A percentile compares a stretch with the other conserved stretches of the same genome.
Conservation (phyloP, 2,888 invertebrate genomes). For the Philereme transversata region DNA sequence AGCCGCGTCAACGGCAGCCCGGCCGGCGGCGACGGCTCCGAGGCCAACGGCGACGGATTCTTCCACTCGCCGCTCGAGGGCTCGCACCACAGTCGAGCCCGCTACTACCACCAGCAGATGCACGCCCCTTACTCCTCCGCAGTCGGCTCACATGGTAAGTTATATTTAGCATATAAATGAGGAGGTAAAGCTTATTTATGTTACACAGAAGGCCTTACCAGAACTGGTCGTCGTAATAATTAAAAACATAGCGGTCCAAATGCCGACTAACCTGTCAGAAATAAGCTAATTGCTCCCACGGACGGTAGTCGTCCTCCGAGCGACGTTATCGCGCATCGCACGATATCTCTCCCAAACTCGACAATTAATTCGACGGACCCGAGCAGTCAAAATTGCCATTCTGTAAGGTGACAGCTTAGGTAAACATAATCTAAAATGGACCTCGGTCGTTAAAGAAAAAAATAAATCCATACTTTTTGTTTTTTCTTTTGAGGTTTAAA, state of each 20-base stretch:
- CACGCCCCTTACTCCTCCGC: constrained; percentile 82
- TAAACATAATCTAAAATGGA: constrained; percentile 81
- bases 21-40: constrained; percentile 75
- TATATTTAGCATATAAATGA: constrained; percentile 36
- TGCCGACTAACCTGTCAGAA: constrained; percentile 63
- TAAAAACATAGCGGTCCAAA: constrained; percentile 58
- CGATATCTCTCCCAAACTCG: constrained; percentile 76
- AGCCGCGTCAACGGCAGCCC: constrained; percentile 82
- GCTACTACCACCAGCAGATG: constrained; percentile 84
- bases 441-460: constrained; percentile 72
- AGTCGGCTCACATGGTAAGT: constrained; percentile 81
- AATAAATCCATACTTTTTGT: constrained; percentile 69
- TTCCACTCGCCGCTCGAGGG: constrained; percentile 83
- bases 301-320: constrained; percentile 62
- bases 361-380: constrained; percentile 77
- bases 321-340: constrained; percentile 73
- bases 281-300: constrained; percentile 67
- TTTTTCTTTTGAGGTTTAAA: constrained; percentile 81
- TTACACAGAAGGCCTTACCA: constrained; percentile 44
- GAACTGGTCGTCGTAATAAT: constrained; percentile 60
- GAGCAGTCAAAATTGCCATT: constrained; percentile 81
- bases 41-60: constrained; percentile 81
- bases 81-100: constrained; percentile 81
- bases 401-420: constrained; percentile 82
- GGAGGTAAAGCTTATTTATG: constrained; percentile 39